Percentiles rank a stretch among this genome's conserved stretches.
Evolutionary conservation across 2,797 vertebrate species (phyloP).

Genomic region (Nyctalus aviator): DNA sequence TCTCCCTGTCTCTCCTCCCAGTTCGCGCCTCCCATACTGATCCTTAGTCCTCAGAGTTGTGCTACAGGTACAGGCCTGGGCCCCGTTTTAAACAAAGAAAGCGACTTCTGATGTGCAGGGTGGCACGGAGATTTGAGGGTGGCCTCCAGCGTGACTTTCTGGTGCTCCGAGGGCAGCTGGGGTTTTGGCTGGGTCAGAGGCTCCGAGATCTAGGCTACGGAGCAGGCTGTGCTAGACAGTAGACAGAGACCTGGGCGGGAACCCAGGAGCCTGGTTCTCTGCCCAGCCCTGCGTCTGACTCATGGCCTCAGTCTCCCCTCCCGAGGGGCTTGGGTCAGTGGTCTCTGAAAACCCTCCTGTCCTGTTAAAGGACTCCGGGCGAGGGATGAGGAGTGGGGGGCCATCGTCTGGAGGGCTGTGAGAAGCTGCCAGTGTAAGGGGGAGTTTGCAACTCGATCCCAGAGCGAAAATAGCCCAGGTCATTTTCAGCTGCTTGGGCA

Average conservation of each 20-base stretch:
- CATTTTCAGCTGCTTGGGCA: conserved; percentile 84
- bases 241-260: conserved; percentile 64
- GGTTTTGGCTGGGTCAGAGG: conserved; percentile 72
- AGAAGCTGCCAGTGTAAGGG: conserved; percentile 74
- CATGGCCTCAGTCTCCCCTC: conserved; percentile 29
- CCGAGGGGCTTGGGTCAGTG: conserved; percentile 24
- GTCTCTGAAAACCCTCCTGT: conserved; percentile 44
- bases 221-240: conserved; percentile 67
- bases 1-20: conserved; percentile 24
- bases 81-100: conserved; percentile 64
- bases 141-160: conserved; percentile 71
- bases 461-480: conserved; percentile 84
- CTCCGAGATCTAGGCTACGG: conserved; percentile 72
- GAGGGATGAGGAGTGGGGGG: conserved; percentile 59
- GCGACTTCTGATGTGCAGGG: conserved; percentile 47
- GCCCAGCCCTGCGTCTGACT: conserved; percentile 62
- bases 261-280: conserved; percentile 68
- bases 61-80: conserved; percentile 54
- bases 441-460: conserved; percentile 82
- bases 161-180: conserved; percentile 55
- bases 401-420: conserved; percentile 65
- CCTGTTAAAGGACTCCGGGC: conserved; percentile 7
- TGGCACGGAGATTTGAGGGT: conserved; percentile 40
- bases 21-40: background rate
- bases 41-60: background rate